A percentile compares a stretch with the other conserved stretches of the same genome.
phyloP scores from a whole-genome alignment of 2,113 vertebrate genomes.

The Oncorhynchus gorbuscha region DNA sequence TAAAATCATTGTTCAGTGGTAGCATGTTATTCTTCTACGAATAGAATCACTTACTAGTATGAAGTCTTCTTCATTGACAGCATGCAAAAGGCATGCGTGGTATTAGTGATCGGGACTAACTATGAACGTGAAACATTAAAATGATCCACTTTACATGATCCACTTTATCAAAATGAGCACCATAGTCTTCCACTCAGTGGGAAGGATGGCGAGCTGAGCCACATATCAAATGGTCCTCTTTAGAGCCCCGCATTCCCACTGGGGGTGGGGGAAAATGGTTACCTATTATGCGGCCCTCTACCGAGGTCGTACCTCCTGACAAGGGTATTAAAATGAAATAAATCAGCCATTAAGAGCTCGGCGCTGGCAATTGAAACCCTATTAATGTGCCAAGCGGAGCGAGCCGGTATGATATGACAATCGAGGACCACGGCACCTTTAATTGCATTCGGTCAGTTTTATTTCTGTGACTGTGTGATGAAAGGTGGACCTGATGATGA shows the following conservation, averaged over 20 bases:
- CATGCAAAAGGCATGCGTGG: no score
- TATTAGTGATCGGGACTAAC: no score
- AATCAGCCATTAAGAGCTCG: slow-evolving; percentile 78
- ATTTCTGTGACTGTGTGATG: slow-evolving; percentile 51
- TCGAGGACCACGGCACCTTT: slow-evolving; percentile 55
- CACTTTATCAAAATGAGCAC: slow-evolving; percentile 7
- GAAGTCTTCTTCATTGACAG: no score
- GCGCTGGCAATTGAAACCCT: slow-evolving; percentile 74
- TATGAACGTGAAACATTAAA: no score
- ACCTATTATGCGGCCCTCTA: slow-evolving; percentile 66
- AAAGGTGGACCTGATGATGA: slow-evolving; percentile 48
- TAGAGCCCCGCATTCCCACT: slow-evolving; percentile 66
- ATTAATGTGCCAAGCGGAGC: slow-evolving; percentile 70
- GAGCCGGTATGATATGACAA: slow-evolving; percentile 63
- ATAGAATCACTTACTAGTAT: no score
- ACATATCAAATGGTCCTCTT: slow-evolving; percentile 68
- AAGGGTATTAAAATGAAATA: slow-evolving; percentile 82
- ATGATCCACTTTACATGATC: no score
- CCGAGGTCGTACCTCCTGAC: slow-evolving; percentile 70
- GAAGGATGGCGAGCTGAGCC: slow-evolving; percentile 44
- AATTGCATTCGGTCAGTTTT: slow-evolving; percentile 67
- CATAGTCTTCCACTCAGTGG: slow-evolving; percentile 44
- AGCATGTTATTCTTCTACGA: no score
- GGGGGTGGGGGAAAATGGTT: slow-evolving; percentile 56
- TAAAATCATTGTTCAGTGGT: no score